These are phyloP conservation scores for Nemotelus nigrinus DNA, from an alignment of 2,888 invertebrate species.

Conservation along the genomic window DNA sequence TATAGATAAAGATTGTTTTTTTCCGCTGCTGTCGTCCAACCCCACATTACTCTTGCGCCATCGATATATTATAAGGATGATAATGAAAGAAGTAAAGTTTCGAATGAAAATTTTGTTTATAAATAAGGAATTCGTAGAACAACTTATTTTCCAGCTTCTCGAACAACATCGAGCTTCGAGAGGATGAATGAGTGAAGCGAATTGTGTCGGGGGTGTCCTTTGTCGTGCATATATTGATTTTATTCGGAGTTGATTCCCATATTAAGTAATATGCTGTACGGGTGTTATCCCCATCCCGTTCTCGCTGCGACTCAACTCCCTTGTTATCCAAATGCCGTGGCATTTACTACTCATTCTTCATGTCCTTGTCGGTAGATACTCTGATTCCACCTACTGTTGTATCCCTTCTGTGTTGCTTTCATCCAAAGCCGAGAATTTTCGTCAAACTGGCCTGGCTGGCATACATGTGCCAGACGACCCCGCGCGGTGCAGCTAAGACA, in stretches of 20 bases:
- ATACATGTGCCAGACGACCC: not conserved
- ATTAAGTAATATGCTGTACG: constrained; percentile 48
- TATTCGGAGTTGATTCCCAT: constrained; percentile 47
- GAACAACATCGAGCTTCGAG: not conserved
- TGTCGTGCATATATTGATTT: constrained; percentile 50
- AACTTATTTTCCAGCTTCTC: too few species aligned
- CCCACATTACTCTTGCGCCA: not conserved
- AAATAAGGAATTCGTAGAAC: constrained; percentile 31
- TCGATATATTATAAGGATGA: constrained; percentile 18
- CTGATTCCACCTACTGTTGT: not conserved
- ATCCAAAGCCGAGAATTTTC: constrained; percentile 33
- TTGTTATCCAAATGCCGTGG: too few species aligned
- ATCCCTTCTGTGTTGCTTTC: constrained; percentile 8
- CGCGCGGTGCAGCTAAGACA: constrained; percentile 46
- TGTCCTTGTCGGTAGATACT: constrained; percentile 4
- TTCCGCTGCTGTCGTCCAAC: not conserved
- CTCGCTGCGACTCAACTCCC: too few species aligned
- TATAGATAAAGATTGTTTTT: constrained; percentile 21
- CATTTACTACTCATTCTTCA: constrained; percentile 16
- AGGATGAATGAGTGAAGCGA: constrained; percentile 38
- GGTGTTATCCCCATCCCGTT: constrained; percentile 7
- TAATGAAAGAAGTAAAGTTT: constrained; percentile 28
- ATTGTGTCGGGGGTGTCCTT: constrained; percentile 48
- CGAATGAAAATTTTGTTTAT: constrained; percentile 44
- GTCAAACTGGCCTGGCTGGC: constrained; percentile 7